phyloP scores from a whole-genome alignment of 2,888 invertebrate genomes.

The Mythimna ferrago region DNA sequence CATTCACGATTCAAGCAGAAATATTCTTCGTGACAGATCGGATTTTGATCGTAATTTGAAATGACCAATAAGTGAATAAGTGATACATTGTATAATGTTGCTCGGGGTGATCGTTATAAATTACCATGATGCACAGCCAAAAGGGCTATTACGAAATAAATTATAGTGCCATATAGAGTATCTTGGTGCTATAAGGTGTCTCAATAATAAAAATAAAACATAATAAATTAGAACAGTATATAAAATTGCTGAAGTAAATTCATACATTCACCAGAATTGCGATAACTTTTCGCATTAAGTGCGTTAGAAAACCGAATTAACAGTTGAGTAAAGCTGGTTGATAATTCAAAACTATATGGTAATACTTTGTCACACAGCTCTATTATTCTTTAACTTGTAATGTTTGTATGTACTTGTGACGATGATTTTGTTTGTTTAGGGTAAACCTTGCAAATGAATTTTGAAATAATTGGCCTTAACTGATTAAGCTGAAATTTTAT shows the following conservation, averaged over 20 bases:
- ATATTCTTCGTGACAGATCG: constrained; percentile 58
- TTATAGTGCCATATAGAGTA: not conserved
- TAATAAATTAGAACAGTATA: too few species aligned
- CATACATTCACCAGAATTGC: not conserved
- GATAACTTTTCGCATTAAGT: not conserved
- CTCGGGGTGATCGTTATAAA: constrained; percentile 45
- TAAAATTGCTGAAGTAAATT: not conserved
- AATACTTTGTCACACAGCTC: too few species aligned
- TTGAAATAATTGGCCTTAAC: too few species aligned
- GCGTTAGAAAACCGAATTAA: not conserved
- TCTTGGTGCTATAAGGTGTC: not conserved
- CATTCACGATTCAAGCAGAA: constrained; percentile 57
- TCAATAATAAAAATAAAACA: not conserved
- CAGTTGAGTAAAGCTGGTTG: not conserved
- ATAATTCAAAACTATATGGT: not conserved
- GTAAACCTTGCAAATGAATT: too few species aligned
- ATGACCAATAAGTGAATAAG: constrained; percentile 47
- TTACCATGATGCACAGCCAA: constrained; percentile 23
- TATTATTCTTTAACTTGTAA: too few species aligned
- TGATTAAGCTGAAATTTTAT: too few species aligned
- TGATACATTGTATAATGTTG: constrained; percentile 36
- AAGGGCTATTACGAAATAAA: constrained; percentile 2
- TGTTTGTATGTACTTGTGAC: too few species aligned
- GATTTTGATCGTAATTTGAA: constrained; percentile 48
- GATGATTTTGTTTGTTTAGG: too few species aligned